Base-by-base conservation (phyloP, 2,113 vertebrate species). In the Egretta garzetta region DNA sequence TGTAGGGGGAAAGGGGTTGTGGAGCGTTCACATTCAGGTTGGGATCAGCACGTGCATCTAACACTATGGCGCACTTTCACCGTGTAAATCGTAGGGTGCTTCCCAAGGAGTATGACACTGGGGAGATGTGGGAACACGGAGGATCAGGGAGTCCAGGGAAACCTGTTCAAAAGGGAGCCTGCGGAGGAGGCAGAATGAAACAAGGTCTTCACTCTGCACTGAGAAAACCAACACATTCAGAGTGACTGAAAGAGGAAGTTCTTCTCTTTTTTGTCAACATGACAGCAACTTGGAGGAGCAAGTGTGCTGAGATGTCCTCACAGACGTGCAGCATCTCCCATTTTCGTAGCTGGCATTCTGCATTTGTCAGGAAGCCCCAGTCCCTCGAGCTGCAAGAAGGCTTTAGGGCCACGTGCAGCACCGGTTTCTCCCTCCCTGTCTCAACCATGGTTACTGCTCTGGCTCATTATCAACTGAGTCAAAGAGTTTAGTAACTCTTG, bases 1-100 rank as follows among this genome's bases (percentile, higher is more conserved):
- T 33, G 55, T 1, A 5, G 19, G 19, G 55, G 23, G 8, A 63
- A 27, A 14, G 52, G 20, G 30, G 26, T 6, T 37, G 37, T 12
- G 60, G 47, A 8, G 2, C 4, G 37, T 27, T 70, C 5, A 1
- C 10, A 2, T 45, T 32, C 24, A 6, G 60, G 22, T 5, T 55
- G 82, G 79, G 47, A 26, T 63, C 77, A 35, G 41, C 62, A 11
- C 2, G 0, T 10, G 28, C 3, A 4, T 47, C 49, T 67, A 7
- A 0, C 12, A 1, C 55, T 23, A 1, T 5, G 39, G 35, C 26
- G 55, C 12, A 4, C 23, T 37, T 18, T 0, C 3, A 4, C 23
- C 58, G 32, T 18, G 14, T 12, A 14, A 14, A 20, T 14, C 66
- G 45, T 21, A 23, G 66, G 91, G 7, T 58, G 70, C 10, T 79